phyloP scores from a whole-genome alignment of 2,113 vertebrate genomes.

The Pica pica region DNA sequence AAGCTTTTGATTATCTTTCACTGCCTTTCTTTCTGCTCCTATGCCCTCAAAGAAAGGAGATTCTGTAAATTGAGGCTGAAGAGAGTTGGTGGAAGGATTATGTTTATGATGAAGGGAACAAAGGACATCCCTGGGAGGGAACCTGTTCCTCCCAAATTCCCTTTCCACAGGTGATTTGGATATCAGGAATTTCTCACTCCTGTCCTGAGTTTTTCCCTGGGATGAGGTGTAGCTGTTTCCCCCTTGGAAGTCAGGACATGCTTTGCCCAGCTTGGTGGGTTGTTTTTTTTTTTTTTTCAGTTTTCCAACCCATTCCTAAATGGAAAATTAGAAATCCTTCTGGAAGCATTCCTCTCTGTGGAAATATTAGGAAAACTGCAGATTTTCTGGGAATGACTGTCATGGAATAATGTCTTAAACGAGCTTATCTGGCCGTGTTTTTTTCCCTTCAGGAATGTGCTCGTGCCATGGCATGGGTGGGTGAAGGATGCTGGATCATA shows the following conservation, averaged over 20 bases:
- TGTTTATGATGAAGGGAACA: not conserved
- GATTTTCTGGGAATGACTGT: not conserved
- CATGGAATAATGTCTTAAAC: not conserved
- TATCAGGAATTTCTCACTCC: not conserved
- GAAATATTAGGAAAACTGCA: not conserved
- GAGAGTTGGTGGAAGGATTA: not conserved
- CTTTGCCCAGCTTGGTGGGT: not conserved
- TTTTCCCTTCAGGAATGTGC: not conserved
- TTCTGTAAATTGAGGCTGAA: not conserved
- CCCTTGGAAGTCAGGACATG: not conserved
- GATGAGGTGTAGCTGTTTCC: not conserved
- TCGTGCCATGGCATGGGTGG: not conserved
- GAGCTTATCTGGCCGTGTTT: accelerated
- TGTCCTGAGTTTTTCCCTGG: not conserved
- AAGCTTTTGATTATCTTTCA: not conserved
- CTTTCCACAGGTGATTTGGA: not conserved
- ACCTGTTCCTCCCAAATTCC: not conserved
- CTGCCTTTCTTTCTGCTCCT: not conserved
- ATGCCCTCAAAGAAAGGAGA: not conserved
- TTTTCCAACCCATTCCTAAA: not conserved
- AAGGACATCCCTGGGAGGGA: not conserved
- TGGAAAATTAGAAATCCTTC: not conserved
- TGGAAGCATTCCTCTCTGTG: not conserved
- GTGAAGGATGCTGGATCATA: accelerated
- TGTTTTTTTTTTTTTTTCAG: not conserved